phyloP scores from a whole-genome alignment of 37 sponge, comb jelly and placozoan species.

The Diacarnus erythraeanus region DNA sequence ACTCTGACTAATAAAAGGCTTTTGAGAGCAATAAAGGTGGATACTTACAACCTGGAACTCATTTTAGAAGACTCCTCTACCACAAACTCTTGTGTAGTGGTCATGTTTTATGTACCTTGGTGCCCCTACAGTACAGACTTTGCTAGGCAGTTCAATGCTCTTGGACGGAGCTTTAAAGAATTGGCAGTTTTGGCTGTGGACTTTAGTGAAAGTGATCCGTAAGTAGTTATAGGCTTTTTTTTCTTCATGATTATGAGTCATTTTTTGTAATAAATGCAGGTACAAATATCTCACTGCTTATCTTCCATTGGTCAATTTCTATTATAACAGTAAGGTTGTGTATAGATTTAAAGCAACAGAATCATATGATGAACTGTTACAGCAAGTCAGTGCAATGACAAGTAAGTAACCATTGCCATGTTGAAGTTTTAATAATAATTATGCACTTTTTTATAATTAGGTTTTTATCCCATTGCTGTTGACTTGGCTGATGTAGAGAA shows the following conservation, averaged over 20 bases:
- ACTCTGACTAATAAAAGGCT: conserved; percentile 8
- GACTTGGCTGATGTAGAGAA: conserved; percentile 36
- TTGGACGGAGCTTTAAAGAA: conserved; percentile 47
- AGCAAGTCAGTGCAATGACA: conserved; percentile 49
- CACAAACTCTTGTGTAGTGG: conserved; percentile 61
- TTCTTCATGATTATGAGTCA: too few species aligned
- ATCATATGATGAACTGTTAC: conserved; percentile 22
- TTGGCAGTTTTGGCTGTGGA: conserved; percentile 72
- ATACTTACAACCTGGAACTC: conserved; percentile 27
- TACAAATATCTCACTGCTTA: conserved; percentile 70
- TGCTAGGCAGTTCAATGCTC: conserved; percentile 53
- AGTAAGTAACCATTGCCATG: conserved; percentile 18
- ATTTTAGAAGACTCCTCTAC: conserved; percentile 29
- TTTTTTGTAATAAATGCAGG: conserved; percentile 11
- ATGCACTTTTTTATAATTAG: not conserved
- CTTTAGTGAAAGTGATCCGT: conserved; percentile 50
- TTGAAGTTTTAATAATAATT: not conserved
- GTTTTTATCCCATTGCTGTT: not conserved
- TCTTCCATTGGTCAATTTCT: conserved; percentile 62
- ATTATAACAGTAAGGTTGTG: conserved; percentile 48
- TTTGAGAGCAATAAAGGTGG: conserved; percentile 32
- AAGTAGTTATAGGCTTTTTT: conserved; percentile 2
- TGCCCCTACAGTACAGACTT: conserved; percentile 65
- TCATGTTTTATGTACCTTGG: conserved; percentile 73
- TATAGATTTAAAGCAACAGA: conserved; percentile 39